Evolutionary conservation across 1,140 invertebrate species (phyloP), one percentile per base, ranked within the genome.

Genomic region (Yoshiicerus persimilis): DNA sequence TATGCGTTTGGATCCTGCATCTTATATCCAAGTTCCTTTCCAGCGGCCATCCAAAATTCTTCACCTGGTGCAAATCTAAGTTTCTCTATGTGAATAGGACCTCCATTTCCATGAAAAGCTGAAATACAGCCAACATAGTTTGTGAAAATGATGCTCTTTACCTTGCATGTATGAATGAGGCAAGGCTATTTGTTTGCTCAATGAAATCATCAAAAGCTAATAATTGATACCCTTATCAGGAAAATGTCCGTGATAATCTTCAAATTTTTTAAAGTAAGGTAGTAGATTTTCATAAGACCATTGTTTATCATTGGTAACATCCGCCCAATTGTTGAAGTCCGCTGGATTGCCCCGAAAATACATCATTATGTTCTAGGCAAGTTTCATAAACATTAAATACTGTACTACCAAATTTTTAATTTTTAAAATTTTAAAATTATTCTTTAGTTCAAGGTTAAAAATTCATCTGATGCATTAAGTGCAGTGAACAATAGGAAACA

Each of bases 181-280:
- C 11, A 11, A 34, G 77, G 23, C 8, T 83, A 83, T n/a, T n/a
- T n/a, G n/a, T n/a, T n/a, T n/a, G n/a, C n/a, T n/a, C n/a, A n/a
- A n/a, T n/a, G n/a, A n/a, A n/a, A 6, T 41, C 10, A 41, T 41
- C 2, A 41, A 41, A 41, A 86, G 1, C 9, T 32, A 36, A 70
- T 34, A 34, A 38, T 25, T 30, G 6, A 2, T 4, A 84, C 83
- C 83, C 10, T 25, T 84, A 11, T 84, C 6, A 93, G 91, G 9
- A 13, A 94, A 80, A 62, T 87, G 23, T n/a, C 89, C 89, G 23
- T 87, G 32, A 32, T 86, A 92, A 90, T 97, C 96, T 92, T 97
- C 93, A 0, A 96, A 96, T 91, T 98, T 98, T 90, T 95, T 95
- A 91, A 98, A 98, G 90, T 98, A 98, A 0, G 96, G 96, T 5